phyloP scores from a whole-genome alignment of 2,113 vertebrate genomes.

The Anser brachyrhynchus region DNA sequence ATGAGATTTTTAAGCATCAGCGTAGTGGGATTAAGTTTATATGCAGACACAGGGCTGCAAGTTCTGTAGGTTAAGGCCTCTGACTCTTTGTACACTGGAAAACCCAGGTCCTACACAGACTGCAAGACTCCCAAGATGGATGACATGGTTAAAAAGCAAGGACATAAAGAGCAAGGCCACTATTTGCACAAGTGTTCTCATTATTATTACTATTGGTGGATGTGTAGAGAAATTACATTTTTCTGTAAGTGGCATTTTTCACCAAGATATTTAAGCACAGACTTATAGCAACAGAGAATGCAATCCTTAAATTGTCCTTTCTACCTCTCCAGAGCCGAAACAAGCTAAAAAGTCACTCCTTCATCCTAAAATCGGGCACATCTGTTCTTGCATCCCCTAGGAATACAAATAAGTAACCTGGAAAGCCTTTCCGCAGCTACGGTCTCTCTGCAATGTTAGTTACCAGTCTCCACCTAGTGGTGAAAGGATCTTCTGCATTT shows the following conservation, averaged over 20 bases:
- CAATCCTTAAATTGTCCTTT: background rate
- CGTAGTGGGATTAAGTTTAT: background rate
- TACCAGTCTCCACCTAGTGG: conserved; percentile 65
- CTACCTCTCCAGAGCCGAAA: background rate
- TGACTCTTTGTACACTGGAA: background rate
- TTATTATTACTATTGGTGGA: background rate
- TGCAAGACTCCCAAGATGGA: background rate
- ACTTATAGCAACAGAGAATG: background rate
- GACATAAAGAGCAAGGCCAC: background rate
- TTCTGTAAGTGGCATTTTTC: background rate
- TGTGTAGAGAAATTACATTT: background rate
- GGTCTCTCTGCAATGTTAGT: background rate
- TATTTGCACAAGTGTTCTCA: background rate
- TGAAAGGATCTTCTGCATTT: background rate
- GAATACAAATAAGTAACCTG: background rate
- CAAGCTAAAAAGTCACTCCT: background rate
- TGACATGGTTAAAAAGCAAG: background rate
- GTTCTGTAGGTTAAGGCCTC: background rate
- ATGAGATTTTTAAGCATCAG: background rate
- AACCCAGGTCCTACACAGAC: background rate
- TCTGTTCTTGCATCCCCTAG: background rate
- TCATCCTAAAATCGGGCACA: background rate
- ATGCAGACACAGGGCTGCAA: background rate
- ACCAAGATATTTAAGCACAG: background rate
- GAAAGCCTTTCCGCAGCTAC: background rate